Base-by-base conservation (phyloP, 2,888 invertebrate species). In the Bibio marci region DNA sequence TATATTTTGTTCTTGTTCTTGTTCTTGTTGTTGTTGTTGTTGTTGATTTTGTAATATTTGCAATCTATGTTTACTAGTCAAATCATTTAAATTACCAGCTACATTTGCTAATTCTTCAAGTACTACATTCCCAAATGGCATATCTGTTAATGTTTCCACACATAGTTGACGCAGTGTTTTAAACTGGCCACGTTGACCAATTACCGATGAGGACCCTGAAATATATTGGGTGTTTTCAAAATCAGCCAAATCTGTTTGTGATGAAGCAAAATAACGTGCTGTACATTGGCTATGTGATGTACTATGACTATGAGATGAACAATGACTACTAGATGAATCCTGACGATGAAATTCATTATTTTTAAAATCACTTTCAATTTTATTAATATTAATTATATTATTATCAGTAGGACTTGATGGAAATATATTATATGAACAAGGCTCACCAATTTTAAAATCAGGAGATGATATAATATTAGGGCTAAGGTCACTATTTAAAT, bases 51-150 rank as follows among this genome's bases (percentile, higher is more conserved):
- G n/a, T n/a, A n/a, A n/a, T n/a, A n/a, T n/a, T 22, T 22, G 22
- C 8, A 22, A 8, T 22, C 22, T 22, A 37, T 43, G 41, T 37
- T 43, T 26, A 26, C 40, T 25, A 2, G 46, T 45, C 11, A 41
- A 8, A 43, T 46, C 14, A 47, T 48, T 42, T 42, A 48, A 30
- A 45, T 63, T 65, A 52, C 70, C 61, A 10, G 78, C 73, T 11
- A 77, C 73, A 30, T 65, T 65, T 22, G 77, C 77, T 31, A 79
- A 53, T 55, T 78, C 78, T 58, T 76, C 72, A 43, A 80, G 58
- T 46, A 82, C 68, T 50, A 72, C 72, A 17, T 66, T 62, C 36
- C 82, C 82, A 53, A 70, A 78, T 4, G 81, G 81, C 53, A 80
- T 65, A 6, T 71, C 65, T 14, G 75, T 63, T 10, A 83, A 65